Conservation (phyloP, 2,888 invertebrate genomes). For the Drosophila limbata region DNA sequence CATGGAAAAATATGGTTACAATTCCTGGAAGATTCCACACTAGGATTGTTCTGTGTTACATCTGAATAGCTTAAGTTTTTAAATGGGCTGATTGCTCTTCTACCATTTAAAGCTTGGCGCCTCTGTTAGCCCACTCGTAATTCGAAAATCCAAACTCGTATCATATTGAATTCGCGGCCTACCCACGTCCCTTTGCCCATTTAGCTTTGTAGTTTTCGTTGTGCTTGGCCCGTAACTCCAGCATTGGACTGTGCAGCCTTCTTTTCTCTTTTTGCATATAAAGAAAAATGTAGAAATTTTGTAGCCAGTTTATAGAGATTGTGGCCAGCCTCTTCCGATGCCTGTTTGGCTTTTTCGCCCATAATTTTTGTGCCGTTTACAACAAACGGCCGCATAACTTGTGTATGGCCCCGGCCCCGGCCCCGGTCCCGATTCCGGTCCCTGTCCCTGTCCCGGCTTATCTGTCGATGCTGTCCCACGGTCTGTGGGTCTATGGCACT, state of each 20-base stretch:
- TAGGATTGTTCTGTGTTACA: conserved; percentile 21
- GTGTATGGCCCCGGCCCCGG: conserved; percentile 17
- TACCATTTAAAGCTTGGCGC: conserved; percentile 34
- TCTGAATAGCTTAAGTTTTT: conserved; percentile 33
- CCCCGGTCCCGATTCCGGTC: conserved; percentile 2
- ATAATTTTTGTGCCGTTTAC: conserved; percentile 76
- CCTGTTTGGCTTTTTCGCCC: conserved; percentile 72
- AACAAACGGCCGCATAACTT: conserved; percentile 77
- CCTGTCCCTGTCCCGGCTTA: conserved; percentile 46
- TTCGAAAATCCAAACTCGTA: conserved; percentile 20
- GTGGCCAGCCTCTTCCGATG: conserved; percentile 49
- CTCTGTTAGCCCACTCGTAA: conserved; percentile 36
- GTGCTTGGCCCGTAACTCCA: conserved; percentile 23
- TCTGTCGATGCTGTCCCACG: conserved; percentile 63
- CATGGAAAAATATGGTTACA: conserved; percentile 17
- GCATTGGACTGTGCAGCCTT: conserved; percentile 43
- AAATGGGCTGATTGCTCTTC: conserved; percentile 8
- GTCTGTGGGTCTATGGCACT: conserved; percentile 13
- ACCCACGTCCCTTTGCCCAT: conserved; percentile 7
- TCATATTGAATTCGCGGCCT: conserved; percentile 9
- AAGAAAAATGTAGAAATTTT: conserved; percentile 69
- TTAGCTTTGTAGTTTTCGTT: neutral
- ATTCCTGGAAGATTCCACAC: neutral
- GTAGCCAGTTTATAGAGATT: conserved; percentile 76
- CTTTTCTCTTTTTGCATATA: conserved; percentile 46